Evolutionary conservation across 2,113 vertebrate genomes (phyloP), one percentile per base, ranked within the genome.

Genomic region (Malurus cyaneus): DNA sequence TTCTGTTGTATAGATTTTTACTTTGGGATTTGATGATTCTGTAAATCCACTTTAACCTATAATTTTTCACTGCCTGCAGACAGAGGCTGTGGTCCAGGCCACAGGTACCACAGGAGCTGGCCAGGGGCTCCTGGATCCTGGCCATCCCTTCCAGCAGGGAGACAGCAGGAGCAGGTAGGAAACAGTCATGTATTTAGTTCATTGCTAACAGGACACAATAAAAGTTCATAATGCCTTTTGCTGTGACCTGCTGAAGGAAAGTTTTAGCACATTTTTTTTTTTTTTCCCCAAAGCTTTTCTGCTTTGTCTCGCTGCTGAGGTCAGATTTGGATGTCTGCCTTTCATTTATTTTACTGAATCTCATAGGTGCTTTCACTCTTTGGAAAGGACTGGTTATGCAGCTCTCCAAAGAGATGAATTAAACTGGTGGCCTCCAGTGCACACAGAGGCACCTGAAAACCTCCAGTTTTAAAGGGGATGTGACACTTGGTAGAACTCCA

Each of bases 1-100:
- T 88, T 57, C 50, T 88, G 80, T 77, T 77, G 31, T 61, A 57
- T 62, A 86, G 80, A 77, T 90, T 80, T 92, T 72, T 64, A 52
- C 42, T 29, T 24, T 39, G 59, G 76, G 59, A 62, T 47, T 78
- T 62, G 52, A 29, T 62, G 70, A 25, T 62, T 41, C 6, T 21
- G 14, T 34, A 50, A 53, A 57, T 44, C 2, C 2, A 1, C 28
- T 14, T 17, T 3, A 34, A 26, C 20, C 3, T 3, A 11, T 14
- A 3, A 4, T 60, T 56, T 72, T 19, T 54, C 39, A 12, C 34
- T 24, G 36, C 4, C 47, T 39, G 47, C 31, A 39, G 6, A 29
- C 46, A 47, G 29, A 31, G 56, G 53, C 61, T 76, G 19, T 20
- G 23, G 23, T 67, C 54, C 54, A 82, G 86, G 46, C 70, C 86